phyloP scores from a whole-genome alignment of 2,797 vertebrate genomes.

The Xenentodon cancila region DNA sequence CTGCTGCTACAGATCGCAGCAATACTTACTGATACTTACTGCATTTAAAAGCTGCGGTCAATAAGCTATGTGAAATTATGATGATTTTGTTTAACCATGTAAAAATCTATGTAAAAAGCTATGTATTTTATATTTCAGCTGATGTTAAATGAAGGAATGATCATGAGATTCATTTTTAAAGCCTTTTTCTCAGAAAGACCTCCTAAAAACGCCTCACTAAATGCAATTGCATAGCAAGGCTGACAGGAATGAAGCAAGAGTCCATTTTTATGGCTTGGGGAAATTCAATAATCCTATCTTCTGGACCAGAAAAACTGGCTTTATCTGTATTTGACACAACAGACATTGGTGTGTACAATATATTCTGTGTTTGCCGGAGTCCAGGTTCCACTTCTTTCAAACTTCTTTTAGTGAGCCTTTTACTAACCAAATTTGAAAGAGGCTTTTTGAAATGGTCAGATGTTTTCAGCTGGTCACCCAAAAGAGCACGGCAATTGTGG shows the following conservation, averaged over 20 bases:
- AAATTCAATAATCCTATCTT: too few relatives aligned
- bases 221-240: too few relatives aligned
- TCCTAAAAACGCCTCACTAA: slow-evolving; percentile 18
- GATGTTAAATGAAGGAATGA: slow-evolving; percentile 13
- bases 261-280: too few relatives aligned
- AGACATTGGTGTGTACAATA: too few relatives aligned
- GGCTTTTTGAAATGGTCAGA: slow-evolving; percentile 31
- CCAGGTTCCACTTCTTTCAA: slow-evolving; percentile 12
- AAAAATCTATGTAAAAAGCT: background rate
- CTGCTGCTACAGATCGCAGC: slow-evolving; percentile 37
- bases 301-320: too few relatives aligned
- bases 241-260: too few relatives aligned
- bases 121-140: slow-evolving; percentile 6
- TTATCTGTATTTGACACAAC: too few relatives aligned
- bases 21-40: slow-evolving; percentile 17
- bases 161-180: slow-evolving; percentile 31
- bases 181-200: slow-evolving; percentile 7
- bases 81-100: slow-evolving; percentile 22
- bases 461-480: slow-evolving; percentile 17
- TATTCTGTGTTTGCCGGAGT: background rate
- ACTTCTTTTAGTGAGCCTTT: slow-evolving; percentile 19
- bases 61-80: slow-evolving; percentile 12
- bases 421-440: slow-evolving; percentile 3
- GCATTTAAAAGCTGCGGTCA: slow-evolving; percentile 33
- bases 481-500: background rate